Percentiles rank a stretch among this genome's conserved stretches.
Conservation (phyloP, 2,797 vertebrate species). For the Fringilla coelebs region DNA sequence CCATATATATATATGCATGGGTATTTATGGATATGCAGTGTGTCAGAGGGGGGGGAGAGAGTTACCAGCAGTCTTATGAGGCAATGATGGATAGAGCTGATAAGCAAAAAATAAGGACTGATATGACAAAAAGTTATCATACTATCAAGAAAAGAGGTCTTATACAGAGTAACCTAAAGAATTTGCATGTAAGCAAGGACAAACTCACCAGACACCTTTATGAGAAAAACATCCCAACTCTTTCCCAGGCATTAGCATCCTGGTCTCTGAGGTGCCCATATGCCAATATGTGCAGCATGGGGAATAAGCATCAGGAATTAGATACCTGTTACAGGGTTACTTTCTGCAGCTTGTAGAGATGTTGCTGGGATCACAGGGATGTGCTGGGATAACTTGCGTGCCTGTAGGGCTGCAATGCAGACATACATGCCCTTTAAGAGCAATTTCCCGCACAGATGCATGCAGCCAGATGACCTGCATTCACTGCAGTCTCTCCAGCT, state of each 20-base stretch:
- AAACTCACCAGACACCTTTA: background rate
- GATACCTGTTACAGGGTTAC: background rate
- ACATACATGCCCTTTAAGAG: background rate
- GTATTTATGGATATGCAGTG: background rate
- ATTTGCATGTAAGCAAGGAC: background rate
- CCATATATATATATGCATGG: too few relatives aligned
- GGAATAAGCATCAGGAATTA: background rate
- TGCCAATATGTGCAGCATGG: background rate
- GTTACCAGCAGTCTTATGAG: background rate
- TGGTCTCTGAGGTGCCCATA: background rate
- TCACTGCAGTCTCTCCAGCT: background rate
- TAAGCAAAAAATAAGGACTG: background rate
- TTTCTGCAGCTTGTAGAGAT: background rate
- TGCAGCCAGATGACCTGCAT: rapidly evolving
- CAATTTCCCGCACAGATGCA: rapidly evolving
- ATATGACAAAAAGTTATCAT: background rate
- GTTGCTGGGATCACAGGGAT: background rate
- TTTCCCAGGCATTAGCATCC: background rate
- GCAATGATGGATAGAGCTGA: background rate
- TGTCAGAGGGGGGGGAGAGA: background rate
- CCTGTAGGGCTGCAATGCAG: background rate
- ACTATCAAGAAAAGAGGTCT: background rate
- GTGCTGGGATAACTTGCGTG: rapidly evolving
- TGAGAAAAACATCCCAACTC: background rate
- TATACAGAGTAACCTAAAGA: background rate